Conservation (phyloP, 1,140 invertebrate genomes). For the Monomorium pharaonis region DNA sequence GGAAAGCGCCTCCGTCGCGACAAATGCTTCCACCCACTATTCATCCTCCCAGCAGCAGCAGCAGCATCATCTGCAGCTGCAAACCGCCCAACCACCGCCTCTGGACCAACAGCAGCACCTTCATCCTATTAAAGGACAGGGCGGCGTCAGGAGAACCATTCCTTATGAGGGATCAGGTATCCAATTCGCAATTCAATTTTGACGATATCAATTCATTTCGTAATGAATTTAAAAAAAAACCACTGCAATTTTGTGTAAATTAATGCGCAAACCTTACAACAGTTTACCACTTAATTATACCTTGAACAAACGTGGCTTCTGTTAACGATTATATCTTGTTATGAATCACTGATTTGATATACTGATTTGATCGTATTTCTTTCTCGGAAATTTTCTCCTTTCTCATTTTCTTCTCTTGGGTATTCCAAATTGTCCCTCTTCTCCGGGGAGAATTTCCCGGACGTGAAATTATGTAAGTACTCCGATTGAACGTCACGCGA, state of each 20-base stretch:
- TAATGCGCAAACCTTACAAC: not conserved
- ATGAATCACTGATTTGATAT: not conserved
- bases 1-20: constrained; percentile 50
- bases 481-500: constrained; percentile 73
- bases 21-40: constrained; percentile 67
- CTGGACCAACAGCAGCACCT: constrained; percentile 78
- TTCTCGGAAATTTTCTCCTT: not conserved
- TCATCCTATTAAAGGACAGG: constrained; percentile 75
- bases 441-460: constrained; percentile 68
- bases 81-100: constrained; percentile 76
- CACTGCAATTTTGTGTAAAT: not conserved
- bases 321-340: not conserved
- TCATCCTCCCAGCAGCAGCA: constrained; percentile 76
- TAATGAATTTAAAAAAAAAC: not conserved
- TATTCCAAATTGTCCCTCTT: constrained; percentile 41
- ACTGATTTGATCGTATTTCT: constrained; percentile 18
- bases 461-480: constrained; percentile 64
- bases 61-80: constrained; percentile 78
- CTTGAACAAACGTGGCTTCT: not conserved
- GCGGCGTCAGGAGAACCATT: constrained; percentile 62
- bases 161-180: constrained; percentile 77
- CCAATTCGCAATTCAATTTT: not conserved
- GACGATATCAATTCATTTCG: not conserved
- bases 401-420: constrained; percentile 47
- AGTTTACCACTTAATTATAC: not conserved